These are phyloP conservation scores for Mormyrops attenuatus DNA, from an alignment of 2,797 vertebrate genomes.

Conservation along the genomic window DNA sequence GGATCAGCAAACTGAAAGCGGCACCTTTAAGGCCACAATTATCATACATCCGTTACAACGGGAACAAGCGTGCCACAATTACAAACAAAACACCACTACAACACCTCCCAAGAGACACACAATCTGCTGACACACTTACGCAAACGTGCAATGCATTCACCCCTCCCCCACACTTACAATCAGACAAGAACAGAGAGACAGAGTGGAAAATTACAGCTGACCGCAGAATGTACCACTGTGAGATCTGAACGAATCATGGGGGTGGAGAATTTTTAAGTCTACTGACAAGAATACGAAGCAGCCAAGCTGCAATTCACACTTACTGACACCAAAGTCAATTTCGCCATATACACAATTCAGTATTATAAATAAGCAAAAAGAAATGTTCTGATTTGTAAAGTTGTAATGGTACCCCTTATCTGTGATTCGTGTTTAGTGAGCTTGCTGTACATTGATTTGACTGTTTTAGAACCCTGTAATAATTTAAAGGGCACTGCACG, in stretches of 20 bases:
- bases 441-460: background rate
- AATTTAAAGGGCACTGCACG: background rate
- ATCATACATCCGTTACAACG: background rate
- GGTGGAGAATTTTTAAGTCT: constrained; percentile 19
- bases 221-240: constrained; percentile 47
- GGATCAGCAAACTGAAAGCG: background rate
- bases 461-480: background rate
- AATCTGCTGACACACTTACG: background rate
- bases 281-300: background rate
- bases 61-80: background rate
- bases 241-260: constrained; percentile 27
- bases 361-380: background rate
- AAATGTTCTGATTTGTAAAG: background rate
- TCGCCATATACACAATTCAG: background rate
- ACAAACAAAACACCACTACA: background rate
- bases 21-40: background rate
- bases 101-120: background rate
- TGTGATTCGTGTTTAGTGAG: background rate
- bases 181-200: constrained; percentile 16
- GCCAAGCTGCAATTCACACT: background rate
- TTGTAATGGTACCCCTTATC: background rate
- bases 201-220: constrained; percentile 49
- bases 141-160: background rate
- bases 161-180: constrained; percentile 46
- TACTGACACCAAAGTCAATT: background rate